These are phyloP conservation scores for Synanceia verrucosa DNA, from an alignment of 2,797 vertebrate genomes.

Conservation along the genomic window DNA sequence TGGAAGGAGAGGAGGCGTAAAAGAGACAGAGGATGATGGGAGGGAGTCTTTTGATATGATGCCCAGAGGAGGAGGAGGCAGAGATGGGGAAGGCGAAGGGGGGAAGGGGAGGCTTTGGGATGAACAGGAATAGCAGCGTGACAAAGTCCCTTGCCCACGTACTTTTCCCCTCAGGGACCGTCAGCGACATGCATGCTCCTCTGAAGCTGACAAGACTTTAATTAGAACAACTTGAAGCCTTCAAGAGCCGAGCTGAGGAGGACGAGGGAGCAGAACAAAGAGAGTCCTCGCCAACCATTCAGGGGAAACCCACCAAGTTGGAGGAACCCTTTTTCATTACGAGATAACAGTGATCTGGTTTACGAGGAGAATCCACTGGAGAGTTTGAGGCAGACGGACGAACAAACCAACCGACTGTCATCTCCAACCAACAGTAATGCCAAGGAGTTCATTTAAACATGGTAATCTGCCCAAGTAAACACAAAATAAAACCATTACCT, in stretches of 20 bases:
- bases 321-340: not conserved
- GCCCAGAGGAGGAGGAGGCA: constrained; percentile 17
- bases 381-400: not conserved
- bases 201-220: constrained; percentile 27
- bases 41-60: constrained; percentile 13
- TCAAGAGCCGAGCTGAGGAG: constrained; percentile 6
- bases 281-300: not conserved
- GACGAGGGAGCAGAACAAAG: constrained; percentile 2
- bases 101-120: not conserved
- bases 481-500: not conserved
- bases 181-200: not conserved
- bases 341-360: not conserved
- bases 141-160: constrained; percentile 15
- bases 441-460: not conserved
- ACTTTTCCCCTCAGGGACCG: not conserved
- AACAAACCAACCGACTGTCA: not conserved
- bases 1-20: not conserved
- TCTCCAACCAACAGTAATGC: not conserved
- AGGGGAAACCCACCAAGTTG: not conserved
- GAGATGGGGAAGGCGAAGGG: not conserved
- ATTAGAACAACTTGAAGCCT: constrained; percentile 34
- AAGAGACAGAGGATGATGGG: not conserved
- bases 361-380: not conserved
- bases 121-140: not conserved
- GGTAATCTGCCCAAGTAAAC: not conserved